phyloP scores from a whole-genome alignment of 2,797 vertebrate genomes.

The Myotis myotis region DNA sequence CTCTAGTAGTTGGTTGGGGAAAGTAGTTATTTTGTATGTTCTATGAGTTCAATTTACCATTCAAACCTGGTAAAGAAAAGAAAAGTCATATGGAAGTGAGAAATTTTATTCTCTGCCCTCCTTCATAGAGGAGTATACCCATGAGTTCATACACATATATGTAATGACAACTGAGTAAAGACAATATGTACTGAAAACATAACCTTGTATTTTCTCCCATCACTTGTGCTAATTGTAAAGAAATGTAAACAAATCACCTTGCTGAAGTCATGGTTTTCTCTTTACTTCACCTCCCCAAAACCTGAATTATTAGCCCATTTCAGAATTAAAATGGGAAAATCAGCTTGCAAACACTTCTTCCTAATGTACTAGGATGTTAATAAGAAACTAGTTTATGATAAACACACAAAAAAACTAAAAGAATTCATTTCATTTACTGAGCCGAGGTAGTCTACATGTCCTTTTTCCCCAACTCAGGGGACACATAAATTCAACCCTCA shows the following conservation, averaged over 20 bases:
- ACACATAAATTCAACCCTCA: neutral
- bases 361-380: neutral
- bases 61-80: neutral
- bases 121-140: neutral
- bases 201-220: neutral
- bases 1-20: neutral
- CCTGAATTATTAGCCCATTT: neutral
- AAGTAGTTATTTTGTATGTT: neutral
- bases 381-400: neutral
- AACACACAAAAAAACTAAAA: neutral
- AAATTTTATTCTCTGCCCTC: neutral
- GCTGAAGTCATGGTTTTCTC: neutral
- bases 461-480: neutral
- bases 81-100: neutral
- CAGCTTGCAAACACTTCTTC: neutral
- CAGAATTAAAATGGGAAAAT: neutral
- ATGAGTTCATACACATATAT: neutral
- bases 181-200: neutral
- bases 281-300: neutral
- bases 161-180: neutral
- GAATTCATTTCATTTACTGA: neutral
- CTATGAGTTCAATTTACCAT: fast-evolving
- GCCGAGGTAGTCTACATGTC: fast-evolving
- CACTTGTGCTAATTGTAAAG: neutral
- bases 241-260: neutral